A percentile compares a stretch with the other conserved stretches of the same genome.
These are phyloP conservation scores for Rallus limicola DNA, from an alignment of 2,113 vertebrate species.

Conservation along the genomic window DNA sequence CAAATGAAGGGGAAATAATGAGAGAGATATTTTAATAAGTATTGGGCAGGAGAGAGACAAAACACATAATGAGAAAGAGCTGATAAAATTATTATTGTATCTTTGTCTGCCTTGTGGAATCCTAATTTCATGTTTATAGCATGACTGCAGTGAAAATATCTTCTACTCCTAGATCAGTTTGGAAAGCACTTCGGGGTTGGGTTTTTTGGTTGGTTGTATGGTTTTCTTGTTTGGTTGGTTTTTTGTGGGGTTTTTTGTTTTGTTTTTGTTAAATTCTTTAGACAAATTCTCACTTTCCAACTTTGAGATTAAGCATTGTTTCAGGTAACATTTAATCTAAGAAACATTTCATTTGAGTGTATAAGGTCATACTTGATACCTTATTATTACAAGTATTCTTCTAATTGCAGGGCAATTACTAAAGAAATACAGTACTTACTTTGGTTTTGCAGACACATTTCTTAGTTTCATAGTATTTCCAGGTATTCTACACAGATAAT, in stretches of 20 bases:
- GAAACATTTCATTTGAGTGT: not conserved
- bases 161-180: not conserved
- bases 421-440: not conserved
- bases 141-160: not conserved
- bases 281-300: not conserved
- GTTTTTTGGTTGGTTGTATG: too few relatives aligned
- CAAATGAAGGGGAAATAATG: not conserved
- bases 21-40: not conserved
- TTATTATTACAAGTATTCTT: not conserved
- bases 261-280: not conserved
- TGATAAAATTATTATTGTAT: not conserved
- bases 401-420: not conserved
- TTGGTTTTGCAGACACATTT: not conserved
- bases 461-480: not conserved
- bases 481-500: not conserved
- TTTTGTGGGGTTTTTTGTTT: not conserved
- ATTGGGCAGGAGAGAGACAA: not conserved
- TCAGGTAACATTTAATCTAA: not conserved
- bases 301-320: not conserved
- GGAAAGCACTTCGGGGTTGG: not conserved
- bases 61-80: not conserved
- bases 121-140: not conserved
- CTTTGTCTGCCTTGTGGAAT: not conserved
- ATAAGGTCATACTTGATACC: not conserved
- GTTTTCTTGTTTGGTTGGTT: not conserved